Conservation (phyloP, 2,797 vertebrate species). For the Loriculus beryllinus region DNA sequence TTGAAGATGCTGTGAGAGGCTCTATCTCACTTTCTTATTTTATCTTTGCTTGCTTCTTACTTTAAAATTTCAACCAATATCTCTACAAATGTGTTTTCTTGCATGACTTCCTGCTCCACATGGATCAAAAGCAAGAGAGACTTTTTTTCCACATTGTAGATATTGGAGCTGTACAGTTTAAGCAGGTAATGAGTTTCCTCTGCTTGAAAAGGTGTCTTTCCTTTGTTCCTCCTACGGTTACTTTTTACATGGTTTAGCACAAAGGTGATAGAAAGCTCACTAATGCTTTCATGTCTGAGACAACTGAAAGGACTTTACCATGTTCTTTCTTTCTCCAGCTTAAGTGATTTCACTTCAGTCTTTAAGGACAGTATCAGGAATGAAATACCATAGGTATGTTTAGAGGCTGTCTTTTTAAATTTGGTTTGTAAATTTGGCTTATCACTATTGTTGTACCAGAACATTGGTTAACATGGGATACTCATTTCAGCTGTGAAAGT, state of each 20-base stretch:
- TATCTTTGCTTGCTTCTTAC: background rate
- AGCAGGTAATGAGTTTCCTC: background rate
- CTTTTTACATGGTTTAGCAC: background rate
- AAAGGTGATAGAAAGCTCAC: background rate
- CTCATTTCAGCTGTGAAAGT: background rate
- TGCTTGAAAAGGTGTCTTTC: background rate
- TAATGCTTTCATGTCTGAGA: background rate
- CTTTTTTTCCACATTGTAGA: accelerated
- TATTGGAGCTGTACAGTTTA: background rate
- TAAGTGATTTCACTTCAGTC: background rate
- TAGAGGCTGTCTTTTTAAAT: background rate
- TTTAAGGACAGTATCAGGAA: background rate
- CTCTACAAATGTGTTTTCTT: background rate
- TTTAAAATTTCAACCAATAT: background rate
- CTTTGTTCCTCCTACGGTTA: background rate
- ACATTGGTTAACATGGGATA: background rate
- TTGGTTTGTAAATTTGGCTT: background rate
- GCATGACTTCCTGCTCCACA: background rate
- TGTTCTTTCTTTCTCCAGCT: background rate
- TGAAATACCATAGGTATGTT: background rate
- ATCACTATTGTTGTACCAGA: background rate
- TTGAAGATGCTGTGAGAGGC: background rate
- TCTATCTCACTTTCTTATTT: background rate
- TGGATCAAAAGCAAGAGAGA: background rate
- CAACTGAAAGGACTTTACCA: background rate